phyloP scores from a whole-genome alignment of 2,113 vertebrate species.

The Calyptomena viridis region DNA sequence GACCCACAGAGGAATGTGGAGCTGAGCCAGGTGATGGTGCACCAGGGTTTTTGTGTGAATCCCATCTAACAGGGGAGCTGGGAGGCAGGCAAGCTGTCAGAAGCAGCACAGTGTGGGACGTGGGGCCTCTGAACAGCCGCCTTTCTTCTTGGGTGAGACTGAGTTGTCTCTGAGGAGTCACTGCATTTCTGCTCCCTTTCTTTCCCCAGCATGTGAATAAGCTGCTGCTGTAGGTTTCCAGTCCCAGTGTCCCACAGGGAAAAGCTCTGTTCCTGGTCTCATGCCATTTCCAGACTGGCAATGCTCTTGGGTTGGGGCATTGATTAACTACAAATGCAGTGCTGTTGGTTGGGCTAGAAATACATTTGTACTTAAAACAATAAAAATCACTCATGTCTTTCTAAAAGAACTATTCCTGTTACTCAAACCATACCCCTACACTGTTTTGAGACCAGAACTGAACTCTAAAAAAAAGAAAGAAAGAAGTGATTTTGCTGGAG shows the following conservation, averaged over 20 bases:
- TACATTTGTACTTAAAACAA: neutral
- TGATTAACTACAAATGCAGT: slow-evolving; percentile 10
- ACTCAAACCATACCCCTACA: neutral
- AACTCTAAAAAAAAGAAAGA: neutral
- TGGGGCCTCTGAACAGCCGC: neutral
- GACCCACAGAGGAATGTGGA: neutral
- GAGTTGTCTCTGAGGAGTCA: neutral
- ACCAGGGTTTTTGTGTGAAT: neutral
- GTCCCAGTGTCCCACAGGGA: neutral
- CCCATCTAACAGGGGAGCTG: neutral
- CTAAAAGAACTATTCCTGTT: neutral
- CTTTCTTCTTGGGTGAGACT: neutral
- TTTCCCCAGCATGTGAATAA: too few relatives aligned
- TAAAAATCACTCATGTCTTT: neutral
- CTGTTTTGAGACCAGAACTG: neutral
- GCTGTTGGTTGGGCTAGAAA: neutral
- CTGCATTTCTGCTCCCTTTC: too few relatives aligned
- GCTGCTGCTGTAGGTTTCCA: neutral
- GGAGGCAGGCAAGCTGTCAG: neutral
- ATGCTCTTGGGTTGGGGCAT: neutral
- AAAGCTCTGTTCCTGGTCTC: neutral
- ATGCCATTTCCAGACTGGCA: neutral
- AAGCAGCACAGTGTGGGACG: neutral
- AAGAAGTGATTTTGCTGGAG: neutral
- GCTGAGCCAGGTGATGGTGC: neutral